Conservation (phyloP, 2,888 invertebrate genomes). For the Leptopilina myrica region DNA sequence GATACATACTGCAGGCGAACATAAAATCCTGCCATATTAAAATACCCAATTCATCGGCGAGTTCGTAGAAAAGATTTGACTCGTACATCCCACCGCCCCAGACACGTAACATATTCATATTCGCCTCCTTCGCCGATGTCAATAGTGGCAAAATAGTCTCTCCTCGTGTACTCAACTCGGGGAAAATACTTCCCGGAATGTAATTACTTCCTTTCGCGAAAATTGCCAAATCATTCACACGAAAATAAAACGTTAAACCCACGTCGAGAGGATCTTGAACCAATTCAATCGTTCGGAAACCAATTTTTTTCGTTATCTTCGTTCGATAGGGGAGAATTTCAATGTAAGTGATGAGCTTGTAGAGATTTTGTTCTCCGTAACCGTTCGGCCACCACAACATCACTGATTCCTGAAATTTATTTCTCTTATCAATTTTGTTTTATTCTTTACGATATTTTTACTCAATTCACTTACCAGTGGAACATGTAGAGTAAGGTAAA, state of each 20-base stretch:
- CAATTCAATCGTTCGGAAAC: conserved; percentile 91
- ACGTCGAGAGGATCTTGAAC: conserved; percentile 83
- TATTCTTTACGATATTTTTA: background rate
- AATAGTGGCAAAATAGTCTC: conserved; percentile 82
- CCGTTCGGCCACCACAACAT: conserved; percentile 97
- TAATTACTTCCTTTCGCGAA: conserved; percentile 97
- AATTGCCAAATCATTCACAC: conserved; percentile 90
- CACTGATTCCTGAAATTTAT: conserved; percentile 76
- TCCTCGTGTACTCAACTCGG: conserved; percentile 82
- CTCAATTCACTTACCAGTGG: conserved; percentile 57
- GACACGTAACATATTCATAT: conserved; percentile 96
- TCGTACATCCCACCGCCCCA: conserved; percentile 99
- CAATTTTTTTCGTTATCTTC: conserved; percentile 79
- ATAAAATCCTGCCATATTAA: conserved; percentile 99
- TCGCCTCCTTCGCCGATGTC: conserved; percentile 83
- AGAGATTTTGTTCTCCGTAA: conserved; percentile 88
- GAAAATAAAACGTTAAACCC: conserved; percentile 91
- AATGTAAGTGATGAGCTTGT: conserved; percentile 81
- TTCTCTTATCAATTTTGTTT: background rate
- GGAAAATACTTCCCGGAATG: conserved; percentile 92
- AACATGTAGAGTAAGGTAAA: conserved; percentile 57
- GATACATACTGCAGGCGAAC: conserved; percentile 98
- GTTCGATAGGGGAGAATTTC: conserved; percentile 65
- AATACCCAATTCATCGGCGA: conserved; percentile 92
- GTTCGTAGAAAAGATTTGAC: conserved; percentile 90